These are phyloP conservation scores for Stomatorhinus walkeri DNA, from an alignment of 2,797 vertebrate genomes.

Conservation along the genomic window DNA sequence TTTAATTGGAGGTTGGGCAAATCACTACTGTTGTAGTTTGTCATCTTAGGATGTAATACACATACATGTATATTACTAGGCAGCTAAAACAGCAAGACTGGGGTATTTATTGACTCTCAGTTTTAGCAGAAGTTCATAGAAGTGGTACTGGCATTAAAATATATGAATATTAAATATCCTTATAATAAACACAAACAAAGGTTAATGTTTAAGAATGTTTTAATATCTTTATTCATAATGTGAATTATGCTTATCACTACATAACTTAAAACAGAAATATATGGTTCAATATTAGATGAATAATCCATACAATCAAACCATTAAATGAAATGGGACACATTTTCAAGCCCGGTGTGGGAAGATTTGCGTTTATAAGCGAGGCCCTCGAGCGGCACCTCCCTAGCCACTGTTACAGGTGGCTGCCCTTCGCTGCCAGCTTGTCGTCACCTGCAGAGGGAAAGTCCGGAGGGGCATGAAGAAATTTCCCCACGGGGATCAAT, in stretches of 20 bases:
- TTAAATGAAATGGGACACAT: not conserved
- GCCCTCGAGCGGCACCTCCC: not conserved
- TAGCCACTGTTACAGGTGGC: not conserved
- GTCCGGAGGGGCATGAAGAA: not conserved
- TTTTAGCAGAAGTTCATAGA: not conserved
- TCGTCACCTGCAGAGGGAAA: not conserved
- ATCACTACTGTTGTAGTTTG: not conserved
- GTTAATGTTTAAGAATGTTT: not conserved
- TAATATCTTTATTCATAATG: not conserved
- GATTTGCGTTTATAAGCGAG: not conserved
- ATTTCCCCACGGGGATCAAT: not conserved
- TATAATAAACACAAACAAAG: constrained; percentile 6
- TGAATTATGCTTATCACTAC: not conserved
- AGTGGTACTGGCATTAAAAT: not conserved
- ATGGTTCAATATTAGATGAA: not conserved
- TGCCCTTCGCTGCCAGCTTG: not conserved
- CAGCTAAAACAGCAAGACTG: not conserved
- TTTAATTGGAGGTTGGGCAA: not conserved
- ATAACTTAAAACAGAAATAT: not conserved
- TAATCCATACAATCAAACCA: not conserved
- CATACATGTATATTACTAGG: not conserved
- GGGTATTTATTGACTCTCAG: not conserved
- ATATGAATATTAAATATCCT: not conserved
- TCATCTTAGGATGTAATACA: not conserved
- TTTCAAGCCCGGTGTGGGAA: not conserved